phyloP scores from a whole-genome alignment of 2,113 vertebrate species.

The Scopus umbretta region DNA sequence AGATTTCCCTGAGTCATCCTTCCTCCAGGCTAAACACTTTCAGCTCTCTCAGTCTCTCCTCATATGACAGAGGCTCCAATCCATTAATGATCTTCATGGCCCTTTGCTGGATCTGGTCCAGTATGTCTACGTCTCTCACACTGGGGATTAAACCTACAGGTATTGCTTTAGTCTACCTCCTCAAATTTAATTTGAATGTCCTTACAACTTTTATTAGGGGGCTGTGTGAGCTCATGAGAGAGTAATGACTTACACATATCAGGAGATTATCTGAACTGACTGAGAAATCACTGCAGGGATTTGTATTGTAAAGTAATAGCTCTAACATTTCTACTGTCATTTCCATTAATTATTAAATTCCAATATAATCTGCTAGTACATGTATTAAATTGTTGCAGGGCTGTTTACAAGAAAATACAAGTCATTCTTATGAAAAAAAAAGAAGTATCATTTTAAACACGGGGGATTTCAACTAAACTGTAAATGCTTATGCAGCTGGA shows the following conservation, averaged over 20 bases:
- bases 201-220: neutral
- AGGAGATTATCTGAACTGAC: neutral
- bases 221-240: neutral
- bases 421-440: neutral
- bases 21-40: neutral
- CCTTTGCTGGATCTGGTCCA: neutral
- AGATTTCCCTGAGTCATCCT: neutral
- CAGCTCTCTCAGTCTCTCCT: neutral
- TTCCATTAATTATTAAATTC: neutral
- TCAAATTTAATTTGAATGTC: neutral
- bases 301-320: neutral
- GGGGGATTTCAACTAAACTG: neutral
- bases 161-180: neutral
- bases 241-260: neutral
- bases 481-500: neutral
- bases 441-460: neutral
- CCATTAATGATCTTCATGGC: neutral
- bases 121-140: neutral
- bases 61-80: neutral
- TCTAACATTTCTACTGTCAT: neutral
- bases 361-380: neutral
- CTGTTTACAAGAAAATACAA: neutral
- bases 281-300: neutral
- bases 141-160: neutral
- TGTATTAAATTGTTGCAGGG: neutral